Conservation (phyloP, 2,888 invertebrate species). For the Leptinotarsa juncta region DNA sequence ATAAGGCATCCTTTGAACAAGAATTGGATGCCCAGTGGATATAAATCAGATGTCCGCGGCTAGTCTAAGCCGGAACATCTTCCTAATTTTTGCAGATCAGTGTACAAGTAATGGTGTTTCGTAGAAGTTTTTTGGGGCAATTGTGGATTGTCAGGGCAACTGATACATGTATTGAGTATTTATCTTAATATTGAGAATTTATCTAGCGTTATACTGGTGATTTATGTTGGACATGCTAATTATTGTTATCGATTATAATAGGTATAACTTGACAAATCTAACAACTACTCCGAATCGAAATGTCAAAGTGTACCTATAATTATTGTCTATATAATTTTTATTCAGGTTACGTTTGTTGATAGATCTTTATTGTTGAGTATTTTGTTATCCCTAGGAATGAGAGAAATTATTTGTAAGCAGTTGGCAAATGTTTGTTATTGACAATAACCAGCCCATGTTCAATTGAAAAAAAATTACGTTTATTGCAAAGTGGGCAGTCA, state of each 20-base stretch:
- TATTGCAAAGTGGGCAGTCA: not conserved
- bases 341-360: slow-evolving; percentile 28
- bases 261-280: slow-evolving; percentile 19
- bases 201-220: not conserved
- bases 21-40: no score
- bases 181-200: not conserved
- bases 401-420: not conserved
- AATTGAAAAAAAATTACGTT: not conserved
- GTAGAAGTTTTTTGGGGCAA: not conserved
- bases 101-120: not conserved
- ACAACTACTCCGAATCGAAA: not conserved
- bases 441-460: not conserved
- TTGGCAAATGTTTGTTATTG: not conserved
- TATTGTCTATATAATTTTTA: slow-evolving; percentile 34
- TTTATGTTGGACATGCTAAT: not conserved
- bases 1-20: no score
- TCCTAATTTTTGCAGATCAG: not conserved
- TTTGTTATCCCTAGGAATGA: slow-evolving; percentile 43
- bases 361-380: slow-evolving; percentile 41
- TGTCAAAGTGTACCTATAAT: slow-evolving; percentile 40
- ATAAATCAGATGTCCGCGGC: no score
- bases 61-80: no score
- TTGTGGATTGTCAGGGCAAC: not conserved
- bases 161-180: not conserved
- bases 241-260: slow-evolving; percentile 7